Evolutionary conservation across 2,113 vertebrate species (phyloP), one percentile per base, ranked within the genome.

Genomic region (Procavia capensis): DNA sequence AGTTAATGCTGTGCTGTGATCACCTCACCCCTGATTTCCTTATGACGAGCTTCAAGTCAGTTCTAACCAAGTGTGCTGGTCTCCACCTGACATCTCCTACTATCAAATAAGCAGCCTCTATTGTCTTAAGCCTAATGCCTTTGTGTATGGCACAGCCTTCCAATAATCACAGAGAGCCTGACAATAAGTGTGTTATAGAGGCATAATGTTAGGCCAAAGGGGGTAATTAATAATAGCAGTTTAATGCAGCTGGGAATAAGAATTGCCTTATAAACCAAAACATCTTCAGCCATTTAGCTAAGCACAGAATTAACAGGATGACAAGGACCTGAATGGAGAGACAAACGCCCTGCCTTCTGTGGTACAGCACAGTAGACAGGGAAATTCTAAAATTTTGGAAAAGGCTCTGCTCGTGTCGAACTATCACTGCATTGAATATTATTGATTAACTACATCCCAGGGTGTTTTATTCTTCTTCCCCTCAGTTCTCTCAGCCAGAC

Each of bases 71-170:
- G 94, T 93, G 95, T 92, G 96, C 97, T 98, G 97, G 96, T 97
- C 97, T 98, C 91, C 61, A 95, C 96, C 97, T 98, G 98, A 98
- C 98, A 98, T 95, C 96, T 97, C 87, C 97, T 97, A 84, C 97
- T 97, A 98, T 97, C 97, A 97, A 96, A 97, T 98, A 97, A 97
- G 97, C 95, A 97, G 91, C 90, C 91, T 97, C 97, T 97, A 98
- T 98, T 96, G 98, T 98, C 97, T 98, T 97, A 97, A 98, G 96
- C 94, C 88, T 96, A 97, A 95, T 89, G 92, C 84, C 95, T 98
- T 96, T 97, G 93, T 97, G 95, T 93, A 95, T 72, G 96, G 54
- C 96, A 88, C 17, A 95, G 97, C 97, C 98, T 98, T 96, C 96
- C 98, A 97, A 98, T 98, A 95, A 97, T 84, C 57, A 0, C 68